A percentile compares a stretch with the other conserved stretches of the same genome.
These are phyloP conservation scores for Ptilorrhoa leucosticta DNA, from an alignment of 2,113 vertebrate genomes.

Conservation along the genomic window DNA sequence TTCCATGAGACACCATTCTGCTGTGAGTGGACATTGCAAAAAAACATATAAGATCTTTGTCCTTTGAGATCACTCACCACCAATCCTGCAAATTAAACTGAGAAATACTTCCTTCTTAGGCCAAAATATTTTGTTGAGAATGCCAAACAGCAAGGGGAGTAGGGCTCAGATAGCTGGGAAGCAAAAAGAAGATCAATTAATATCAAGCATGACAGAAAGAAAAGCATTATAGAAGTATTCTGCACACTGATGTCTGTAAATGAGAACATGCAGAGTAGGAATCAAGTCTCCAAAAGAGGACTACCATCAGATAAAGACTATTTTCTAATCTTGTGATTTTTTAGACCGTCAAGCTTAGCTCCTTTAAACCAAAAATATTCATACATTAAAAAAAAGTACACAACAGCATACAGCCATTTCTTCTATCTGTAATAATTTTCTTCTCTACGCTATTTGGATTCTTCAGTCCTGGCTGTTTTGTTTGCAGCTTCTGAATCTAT, in stretches of 20 bases:
- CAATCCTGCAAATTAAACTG: background rate
- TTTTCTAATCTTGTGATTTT: background rate
- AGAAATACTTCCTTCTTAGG: background rate
- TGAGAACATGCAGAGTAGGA: background rate
- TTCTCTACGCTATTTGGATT: background rate
- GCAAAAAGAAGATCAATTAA: background rate
- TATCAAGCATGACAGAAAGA: background rate
- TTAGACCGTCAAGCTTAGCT: background rate
- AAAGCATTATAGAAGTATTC: background rate
- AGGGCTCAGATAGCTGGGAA: background rate
- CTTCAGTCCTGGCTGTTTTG: background rate
- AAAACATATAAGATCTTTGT: background rate
- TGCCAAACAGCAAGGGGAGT: background rate
- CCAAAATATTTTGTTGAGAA: background rate
- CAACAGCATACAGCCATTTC: background rate
- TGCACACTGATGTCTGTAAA: background rate
- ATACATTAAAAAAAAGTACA: background rate
- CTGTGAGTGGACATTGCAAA: slow-evolving; percentile 58
- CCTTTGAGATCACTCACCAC: background rate
- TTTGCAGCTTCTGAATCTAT: background rate
- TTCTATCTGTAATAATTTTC: background rate
- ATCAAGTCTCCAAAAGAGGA: background rate
- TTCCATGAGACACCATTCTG: slow-evolving; percentile 74
- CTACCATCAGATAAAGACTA: background rate
- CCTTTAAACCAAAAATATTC: background rate